Base-by-base conservation (phyloP, 2,797 vertebrate species). In the Siniperca undulata region DNA sequence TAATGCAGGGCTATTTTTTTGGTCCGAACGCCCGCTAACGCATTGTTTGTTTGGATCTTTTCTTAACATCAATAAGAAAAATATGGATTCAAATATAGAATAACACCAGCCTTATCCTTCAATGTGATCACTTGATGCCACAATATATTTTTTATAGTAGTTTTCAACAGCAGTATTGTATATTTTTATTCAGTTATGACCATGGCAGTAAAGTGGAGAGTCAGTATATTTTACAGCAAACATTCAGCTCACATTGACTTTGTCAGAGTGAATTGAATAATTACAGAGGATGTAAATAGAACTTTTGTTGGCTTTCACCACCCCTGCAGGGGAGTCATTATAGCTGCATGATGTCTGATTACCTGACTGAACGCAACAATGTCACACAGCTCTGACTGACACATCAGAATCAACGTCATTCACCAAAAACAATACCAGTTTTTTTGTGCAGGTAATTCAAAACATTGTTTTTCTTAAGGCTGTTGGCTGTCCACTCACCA, bases 271-370 rank as follows among this genome's bases (percentile, higher is more conserved):
- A 92, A 93, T 87, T 91, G 89, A 94, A 92, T 91, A 90, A 94
- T 94, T 82, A 83, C 83, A 82, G 78, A 82, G 81, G 84, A 84
- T 86, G 82, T 90, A 94, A 94, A 94, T 90, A 93, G 85, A 91
- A 81, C 76, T 77, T 86, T 86, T 83, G 76, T 87, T 85, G 72
- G 77, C 74, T 90, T 87, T 70, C 55, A 70, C 40, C 62, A 17
- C 66, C 59, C 20, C 81, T 86, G 90, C 82, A 81, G 88, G 74
- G 72, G 82, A 88, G 82, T 84, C 74, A 92, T 94, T 93, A 90
- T 62, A 90, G 60, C 92, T 50, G 79, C 84, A 56, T 86, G 92
- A 84, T 60, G 77, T 87, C 88, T 92, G 90, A 92, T 93, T 91
- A 90, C 89, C 88, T 91, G 90, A 90, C 62, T 90, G 89, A 93